Base-by-base conservation (phyloP, 2,113 vertebrate genomes). In the Galeopterus variegatus region DNA sequence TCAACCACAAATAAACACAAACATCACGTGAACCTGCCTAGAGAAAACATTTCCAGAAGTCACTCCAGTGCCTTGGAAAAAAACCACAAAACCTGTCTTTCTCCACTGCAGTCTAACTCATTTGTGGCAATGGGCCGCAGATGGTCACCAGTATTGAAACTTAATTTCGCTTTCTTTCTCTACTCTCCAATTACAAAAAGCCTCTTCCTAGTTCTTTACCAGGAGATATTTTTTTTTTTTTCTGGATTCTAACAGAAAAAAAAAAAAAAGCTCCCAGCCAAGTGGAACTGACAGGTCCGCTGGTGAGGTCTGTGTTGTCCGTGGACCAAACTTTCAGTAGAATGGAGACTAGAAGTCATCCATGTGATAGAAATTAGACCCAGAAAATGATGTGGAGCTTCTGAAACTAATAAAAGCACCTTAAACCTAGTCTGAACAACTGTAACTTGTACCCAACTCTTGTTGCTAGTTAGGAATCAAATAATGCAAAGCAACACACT, bases 1-100 rank as follows among this genome's bases (percentile, higher is more conserved):
- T 62, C 48, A 86, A 10, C 67, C 84, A 24, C 31, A 28, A 87
- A 41, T 73, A 93, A 97, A 93, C 70, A 90, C 48, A 60, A 94
- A 75, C 28, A 70, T 73, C 69, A 28, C 21, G 0, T 62, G 76
- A 80, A 9, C 73, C 76, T 56, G 73, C 31, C 26, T 15, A 48
- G 15, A 58, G 41, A 41, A 81, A 89, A 31, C 58, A n/a, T 73
- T 80, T 69, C 95, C 82, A 58, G 48, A 73, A 72, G 58, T n/a
- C 58, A 50, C 8, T 24, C 58, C 73, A 50, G 10, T 31, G 26
- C 33, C 62, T 48, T 52, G 10, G 17, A 26, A 88, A 92, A 84
- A 48, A 75, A 19, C 1, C 28, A 50, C 11, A 48, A 79, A 83
- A 80, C 31, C 31, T 31, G 0, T 41, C 56, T 88, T 77, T 67